These are phyloP conservation scores for Pseudococcus jackbeardsleyi DNA, from an alignment of 2,888 invertebrate species.

Conservation along the genomic window DNA sequence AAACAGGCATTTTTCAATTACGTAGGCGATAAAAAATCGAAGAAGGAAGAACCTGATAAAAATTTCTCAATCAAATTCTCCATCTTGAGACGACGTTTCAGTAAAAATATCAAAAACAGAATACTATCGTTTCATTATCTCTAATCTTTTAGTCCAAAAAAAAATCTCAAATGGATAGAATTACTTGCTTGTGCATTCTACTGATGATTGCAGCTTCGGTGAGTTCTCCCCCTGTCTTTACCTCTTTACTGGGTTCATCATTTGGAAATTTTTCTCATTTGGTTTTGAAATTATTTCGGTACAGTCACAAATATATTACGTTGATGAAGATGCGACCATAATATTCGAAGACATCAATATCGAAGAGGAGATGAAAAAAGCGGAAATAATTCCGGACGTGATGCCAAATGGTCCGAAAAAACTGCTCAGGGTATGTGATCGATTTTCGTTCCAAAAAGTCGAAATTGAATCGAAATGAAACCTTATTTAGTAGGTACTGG, in stretches of 20 bases:
- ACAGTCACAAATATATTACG: background rate
- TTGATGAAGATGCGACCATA: background rate
- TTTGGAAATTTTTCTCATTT: background rate
- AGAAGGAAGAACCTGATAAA: too few species aligned
- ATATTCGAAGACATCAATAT: background rate
- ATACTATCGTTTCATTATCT: too few species aligned
- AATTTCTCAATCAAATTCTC: too few species aligned
- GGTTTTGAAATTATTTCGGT: too few species aligned
- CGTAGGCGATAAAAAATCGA: too few species aligned
- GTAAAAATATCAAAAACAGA: background rate
- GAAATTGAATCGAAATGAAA: too few species aligned
- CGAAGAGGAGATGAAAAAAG: constrained; percentile 7
- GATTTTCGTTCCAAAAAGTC: too few species aligned
- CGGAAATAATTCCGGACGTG: background rate
- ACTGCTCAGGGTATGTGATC: background rate
- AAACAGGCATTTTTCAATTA: too few species aligned
- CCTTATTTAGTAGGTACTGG: background rate
- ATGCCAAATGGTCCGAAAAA: background rate
- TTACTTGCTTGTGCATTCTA: background rate
- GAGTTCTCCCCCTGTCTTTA: background rate
- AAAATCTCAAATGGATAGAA: background rate
- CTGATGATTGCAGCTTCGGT: background rate
- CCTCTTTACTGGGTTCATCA: background rate
- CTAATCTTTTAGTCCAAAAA: too few species aligned
- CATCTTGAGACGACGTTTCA: too few species aligned